Base-by-base conservation (phyloP, 2,888 invertebrate genomes). In the Leptothorax acervorum region DNA sequence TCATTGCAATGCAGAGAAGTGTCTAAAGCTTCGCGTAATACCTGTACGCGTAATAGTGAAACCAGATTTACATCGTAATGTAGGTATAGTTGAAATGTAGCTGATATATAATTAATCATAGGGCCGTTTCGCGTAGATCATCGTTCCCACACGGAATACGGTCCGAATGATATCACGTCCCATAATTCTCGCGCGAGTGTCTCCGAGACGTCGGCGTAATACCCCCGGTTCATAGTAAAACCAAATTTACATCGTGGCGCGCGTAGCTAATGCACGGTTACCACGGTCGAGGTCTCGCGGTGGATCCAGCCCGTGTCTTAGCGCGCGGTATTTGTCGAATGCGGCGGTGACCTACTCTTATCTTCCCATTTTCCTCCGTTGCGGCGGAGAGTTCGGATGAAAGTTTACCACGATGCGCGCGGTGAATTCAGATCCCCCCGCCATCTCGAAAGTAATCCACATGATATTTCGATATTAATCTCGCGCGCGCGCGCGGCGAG, bases 311-410 rank as follows among this genome's bases (percentile, higher is more conserved):
- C 70, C 68, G 45, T 45, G 71, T 79, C 71, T 79, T 81, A 71
- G 48, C 79, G 78, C 51, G 45, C 53, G 57, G 68, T 60, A 81
- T 81, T 81, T 71, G 79, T 62, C 60, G 79, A 81, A 71, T 71
- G 79, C 79, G 60, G 71, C 39, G 60, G 60, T 71, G 79, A 81
- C 79, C 79, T 81, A 81, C 71, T 81, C 79, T 71, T 81, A 81
- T 71, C 79, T 81, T 18, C 15, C 79, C 79, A 51, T 81, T 71
- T 62, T 62, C 71, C 60, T 60, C 71, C 71, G 71, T 18, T 60
- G 60, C 60, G 57, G 35, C 55, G 35, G 60, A 51, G 79, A 51
- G 79, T 60, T 60, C 39, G 31, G 18, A 57, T 48, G 35, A 81
- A 81, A 81, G 71, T 81, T 81, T 39, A 31, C 68, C 42, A 18